Percentiles rank a stretch among this genome's conserved stretches.
Evolutionary conservation across 2,888 invertebrate genomes (phyloP).

Genomic region (Steinernema scapterisci): DNA sequence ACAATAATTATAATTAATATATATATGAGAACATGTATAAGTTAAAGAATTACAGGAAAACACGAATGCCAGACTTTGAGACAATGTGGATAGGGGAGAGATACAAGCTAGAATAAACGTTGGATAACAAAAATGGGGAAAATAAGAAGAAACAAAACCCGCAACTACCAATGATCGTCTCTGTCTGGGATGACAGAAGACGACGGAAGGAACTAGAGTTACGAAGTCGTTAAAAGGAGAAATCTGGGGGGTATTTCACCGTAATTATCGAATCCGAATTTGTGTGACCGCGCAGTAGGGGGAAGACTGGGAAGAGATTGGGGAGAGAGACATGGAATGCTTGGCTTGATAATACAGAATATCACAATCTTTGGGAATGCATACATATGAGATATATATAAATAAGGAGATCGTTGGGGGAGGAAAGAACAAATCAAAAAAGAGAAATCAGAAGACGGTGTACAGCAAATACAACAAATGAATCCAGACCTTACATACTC

Average conservation of each 20-base stretch:
- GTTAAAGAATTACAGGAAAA: neutral
- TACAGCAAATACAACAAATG: neutral
- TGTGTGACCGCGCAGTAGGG: neutral
- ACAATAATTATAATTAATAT: neutral
- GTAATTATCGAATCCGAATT: slow-evolving; percentile 7
- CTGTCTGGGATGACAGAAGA: neutral
- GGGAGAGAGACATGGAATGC: neutral
- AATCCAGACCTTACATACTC: neutral
- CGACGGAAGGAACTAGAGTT: neutral
- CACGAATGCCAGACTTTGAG: neutral
- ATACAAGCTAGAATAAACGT: neutral
- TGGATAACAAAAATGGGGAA: neutral
- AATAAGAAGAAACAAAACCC: neutral
- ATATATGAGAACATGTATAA: neutral
- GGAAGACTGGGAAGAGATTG: neutral
- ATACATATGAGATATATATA: neutral
- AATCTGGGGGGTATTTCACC: neutral
- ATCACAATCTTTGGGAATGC: slow-evolving; percentile 1
- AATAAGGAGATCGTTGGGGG: neutral
- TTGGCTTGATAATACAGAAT: neutral
- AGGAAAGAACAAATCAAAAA: neutral
- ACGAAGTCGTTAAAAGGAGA: neutral
- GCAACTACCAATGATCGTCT: slow-evolving; percentile 25
- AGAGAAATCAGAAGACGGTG: neutral
- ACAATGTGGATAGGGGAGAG: neutral